These are phyloP conservation scores for Arctocebus calabarensis DNA, from an alignment of 2,797 vertebrate genomes.

Conservation along the genomic window DNA sequence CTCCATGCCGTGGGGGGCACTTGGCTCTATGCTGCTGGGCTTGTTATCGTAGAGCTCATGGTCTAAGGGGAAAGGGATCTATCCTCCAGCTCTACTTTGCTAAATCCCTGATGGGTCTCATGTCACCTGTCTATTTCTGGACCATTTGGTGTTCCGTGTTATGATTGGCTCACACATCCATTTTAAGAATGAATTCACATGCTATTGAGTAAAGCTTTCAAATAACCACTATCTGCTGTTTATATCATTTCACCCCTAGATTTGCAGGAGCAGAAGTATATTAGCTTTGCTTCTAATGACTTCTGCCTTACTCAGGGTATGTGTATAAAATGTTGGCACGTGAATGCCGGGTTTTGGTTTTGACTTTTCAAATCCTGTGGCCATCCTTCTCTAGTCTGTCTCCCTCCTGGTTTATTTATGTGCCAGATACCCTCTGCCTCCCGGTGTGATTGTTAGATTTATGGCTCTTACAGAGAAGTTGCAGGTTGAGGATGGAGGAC, in stretches of 20 bases:
- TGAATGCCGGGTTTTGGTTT: neutral
- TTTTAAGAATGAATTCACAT: neutral
- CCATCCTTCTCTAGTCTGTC: neutral
- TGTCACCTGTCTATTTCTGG: neutral
- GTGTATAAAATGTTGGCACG: neutral
- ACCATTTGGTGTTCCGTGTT: neutral
- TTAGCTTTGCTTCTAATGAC: neutral
- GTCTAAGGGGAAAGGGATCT: neutral
- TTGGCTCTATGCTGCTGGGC: neutral
- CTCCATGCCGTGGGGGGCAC: neutral
- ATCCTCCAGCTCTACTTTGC: neutral
- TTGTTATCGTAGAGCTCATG: neutral
- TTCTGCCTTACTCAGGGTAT: neutral
- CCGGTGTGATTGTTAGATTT: neutral
- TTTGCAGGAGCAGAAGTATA: slow-evolving; percentile 13
- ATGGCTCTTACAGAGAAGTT: neutral
- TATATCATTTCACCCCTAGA: neutral
- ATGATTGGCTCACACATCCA: neutral
- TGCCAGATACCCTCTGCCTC: neutral
- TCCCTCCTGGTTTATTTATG: neutral
- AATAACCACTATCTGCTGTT: neutral
- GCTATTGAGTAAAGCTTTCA: neutral
- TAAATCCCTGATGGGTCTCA: slow-evolving; percentile 31
- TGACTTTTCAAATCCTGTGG: neutral
- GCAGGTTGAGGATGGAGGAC: neutral